Evolutionary conservation across 1,140 invertebrate species (phyloP).

Genomic region (Drosophila lowei): DNA sequence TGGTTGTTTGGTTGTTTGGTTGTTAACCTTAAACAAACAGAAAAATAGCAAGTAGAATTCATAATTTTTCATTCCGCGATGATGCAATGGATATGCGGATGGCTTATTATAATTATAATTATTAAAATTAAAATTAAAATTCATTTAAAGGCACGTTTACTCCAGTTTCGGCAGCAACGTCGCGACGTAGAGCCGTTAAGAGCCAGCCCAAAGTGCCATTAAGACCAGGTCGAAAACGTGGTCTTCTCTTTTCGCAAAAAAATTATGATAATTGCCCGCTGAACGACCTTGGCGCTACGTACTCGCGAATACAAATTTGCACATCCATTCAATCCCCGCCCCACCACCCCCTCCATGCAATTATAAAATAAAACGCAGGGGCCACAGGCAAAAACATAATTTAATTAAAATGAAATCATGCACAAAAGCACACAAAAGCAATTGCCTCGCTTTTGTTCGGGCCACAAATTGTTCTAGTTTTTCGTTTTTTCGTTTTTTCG

Average conservation of each 20-base stretch:
- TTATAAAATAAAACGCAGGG: conserved; percentile 63
- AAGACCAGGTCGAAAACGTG: conserved; percentile 42
- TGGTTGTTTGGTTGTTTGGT: conserved; percentile 54
- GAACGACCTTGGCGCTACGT: conserved; percentile 64
- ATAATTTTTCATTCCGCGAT: conserved; percentile 66
- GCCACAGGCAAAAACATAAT: conserved; percentile 68
- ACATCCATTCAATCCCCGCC: conserved; percentile 44
- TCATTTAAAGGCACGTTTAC: conserved; percentile 77
- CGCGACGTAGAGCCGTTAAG: conserved; percentile 13
- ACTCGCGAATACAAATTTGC: conserved; percentile 74
- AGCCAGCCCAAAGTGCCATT: conserved; percentile 47
- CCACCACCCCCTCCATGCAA: conserved; percentile 58
- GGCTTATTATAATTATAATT: conserved; percentile 38
- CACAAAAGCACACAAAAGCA: conserved; percentile 55
- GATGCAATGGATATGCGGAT: conserved; percentile 64
- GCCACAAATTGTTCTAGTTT: conserved; percentile 78
- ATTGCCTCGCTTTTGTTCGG: conserved; percentile 77
- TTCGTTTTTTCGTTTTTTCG: conserved; percentile 37
- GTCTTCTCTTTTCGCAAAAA: conserved; percentile 34
- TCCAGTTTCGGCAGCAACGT: conserved; percentile 61
- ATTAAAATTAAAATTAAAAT: conserved; percentile 41
- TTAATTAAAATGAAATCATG: conserved; percentile 82
- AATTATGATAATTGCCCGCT: conserved; percentile 77
- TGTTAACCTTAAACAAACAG: conserved; percentile 71
- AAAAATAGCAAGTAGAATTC: conserved; percentile 80